Evolutionary conservation across 2,113 vertebrate species (phyloP).

Genomic region (Chaenogobius annularis): DNA sequence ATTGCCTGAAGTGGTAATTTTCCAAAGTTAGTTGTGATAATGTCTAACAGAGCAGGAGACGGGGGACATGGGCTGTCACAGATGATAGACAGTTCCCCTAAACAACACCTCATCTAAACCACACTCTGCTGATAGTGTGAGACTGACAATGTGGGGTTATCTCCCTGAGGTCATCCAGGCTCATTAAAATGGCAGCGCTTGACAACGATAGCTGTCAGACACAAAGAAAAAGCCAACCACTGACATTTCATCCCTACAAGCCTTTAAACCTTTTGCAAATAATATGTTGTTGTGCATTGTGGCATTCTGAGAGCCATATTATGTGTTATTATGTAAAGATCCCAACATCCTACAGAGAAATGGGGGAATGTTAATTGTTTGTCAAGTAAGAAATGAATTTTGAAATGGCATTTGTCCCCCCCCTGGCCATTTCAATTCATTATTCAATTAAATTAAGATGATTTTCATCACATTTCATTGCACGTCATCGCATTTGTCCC

Average conservation of each 20-base stretch:
- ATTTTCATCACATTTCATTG: too few relatives aligned
- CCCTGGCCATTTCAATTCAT: too few relatives aligned
- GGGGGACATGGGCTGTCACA: conserved; percentile 10
- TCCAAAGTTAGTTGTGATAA: neutral
- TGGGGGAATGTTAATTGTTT: too few relatives aligned
- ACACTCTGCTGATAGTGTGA: conserved; percentile 6
- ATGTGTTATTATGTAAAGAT: neutral
- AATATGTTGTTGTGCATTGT: neutral
- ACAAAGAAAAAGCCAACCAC: neutral
- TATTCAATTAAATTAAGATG: too few relatives aligned
- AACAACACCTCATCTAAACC: conserved; percentile 21
- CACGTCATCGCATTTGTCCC: too few relatives aligned
- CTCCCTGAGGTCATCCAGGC: neutral
- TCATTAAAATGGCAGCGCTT: conserved; percentile 28
- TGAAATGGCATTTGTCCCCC: too few relatives aligned
- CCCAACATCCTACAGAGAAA: neutral
- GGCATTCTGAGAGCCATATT: neutral
- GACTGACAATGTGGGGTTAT: neutral
- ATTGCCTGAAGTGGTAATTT: neutral
- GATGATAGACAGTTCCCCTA: conserved; percentile 1
- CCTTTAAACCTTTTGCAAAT: neutral
- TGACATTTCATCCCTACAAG: neutral
- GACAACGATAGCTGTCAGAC: conserved; percentile 12
- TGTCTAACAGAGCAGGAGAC: neutral
- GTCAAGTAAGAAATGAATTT: too few relatives aligned